These are phyloP conservation scores for Pseudochromis fuscus DNA, from an alignment of 2,797 vertebrate genomes.

Conservation along the genomic window DNA sequence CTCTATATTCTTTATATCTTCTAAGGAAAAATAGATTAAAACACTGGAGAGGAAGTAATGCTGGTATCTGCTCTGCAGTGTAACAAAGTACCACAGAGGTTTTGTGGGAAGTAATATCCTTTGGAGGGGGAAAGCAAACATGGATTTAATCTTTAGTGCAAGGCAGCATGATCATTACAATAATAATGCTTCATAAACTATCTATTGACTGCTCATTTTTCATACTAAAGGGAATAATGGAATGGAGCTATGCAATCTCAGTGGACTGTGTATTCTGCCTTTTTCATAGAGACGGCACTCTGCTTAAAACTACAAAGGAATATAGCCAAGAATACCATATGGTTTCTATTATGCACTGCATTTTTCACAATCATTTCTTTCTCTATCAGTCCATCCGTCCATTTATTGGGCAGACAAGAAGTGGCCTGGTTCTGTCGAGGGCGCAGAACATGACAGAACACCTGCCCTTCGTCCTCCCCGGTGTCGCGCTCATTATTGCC, in stretches of 20 bases:
- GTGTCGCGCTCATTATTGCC: constrained; percentile 70
- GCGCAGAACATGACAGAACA: constrained; percentile 70
- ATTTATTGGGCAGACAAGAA: constrained; percentile 55
- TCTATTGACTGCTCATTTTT: constrained; percentile 71
- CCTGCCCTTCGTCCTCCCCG: constrained; percentile 61
- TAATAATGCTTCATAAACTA: constrained; percentile 64
- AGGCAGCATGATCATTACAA: constrained; percentile 57
- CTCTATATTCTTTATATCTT: constrained; percentile 12
- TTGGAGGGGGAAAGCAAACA: constrained; percentile 63
- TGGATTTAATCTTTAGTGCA: constrained; percentile 70
- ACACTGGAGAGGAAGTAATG: constrained; percentile 28
- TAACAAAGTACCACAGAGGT: constrained; percentile 44
- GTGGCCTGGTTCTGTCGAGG: constrained; percentile 75
- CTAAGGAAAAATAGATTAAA: constrained; percentile 39
- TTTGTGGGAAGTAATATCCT: constrained; percentile 64
- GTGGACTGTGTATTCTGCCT: constrained; percentile 13
- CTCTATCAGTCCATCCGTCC: constrained; percentile 31
- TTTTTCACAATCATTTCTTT: constrained; percentile 26
- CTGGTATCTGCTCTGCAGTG: constrained; percentile 37
- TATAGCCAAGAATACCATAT: constrained; percentile 1
- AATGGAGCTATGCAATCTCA: constrained; percentile 36
- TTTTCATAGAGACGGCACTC: constrained; percentile 11
- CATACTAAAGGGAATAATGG: constrained; percentile 57
- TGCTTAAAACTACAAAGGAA: constrained; percentile 22
- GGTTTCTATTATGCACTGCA: too few species aligned